Base-by-base conservation (phyloP, 1,140 invertebrate genomes). In the Drosophila ananassae region DNA sequence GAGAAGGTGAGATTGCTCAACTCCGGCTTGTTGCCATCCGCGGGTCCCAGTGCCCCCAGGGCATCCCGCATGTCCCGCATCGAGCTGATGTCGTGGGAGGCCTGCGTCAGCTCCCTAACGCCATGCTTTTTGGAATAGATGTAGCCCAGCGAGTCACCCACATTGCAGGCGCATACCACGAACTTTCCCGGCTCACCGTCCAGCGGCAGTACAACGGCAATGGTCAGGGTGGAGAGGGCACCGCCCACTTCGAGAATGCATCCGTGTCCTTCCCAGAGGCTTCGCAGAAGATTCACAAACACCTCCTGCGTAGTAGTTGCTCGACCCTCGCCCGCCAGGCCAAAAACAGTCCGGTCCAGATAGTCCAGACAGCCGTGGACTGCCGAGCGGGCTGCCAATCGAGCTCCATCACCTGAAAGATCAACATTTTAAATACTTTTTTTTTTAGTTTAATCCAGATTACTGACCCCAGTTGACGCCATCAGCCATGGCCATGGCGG, bases 31-130 rank as follows among this genome's bases (percentile, higher is more conserved):
- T 94, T 94, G 10, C 97, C 97, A 92, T 97, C 96, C 0, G 98
- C 97, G 0, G 97, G 97, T 7, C 97, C 97, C 10, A 98, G 90
- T 8, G 98, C 98, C 12, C 97, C 98, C 21, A 98, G 93, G 17
- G 97, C 97, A 92, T 98, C 97, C 21, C 97, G 93, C 95, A 98
- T 98, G 89, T 98, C 97, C 22, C 98, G 93, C 94, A 97, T 98
- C 44, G 95, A 95, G 61, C 95, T 94, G 47, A 98, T 95, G 90
- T 98, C 97, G 91, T 98, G 98, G n/a, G 97, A 98, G 46, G 96
- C 97, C 92, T 95, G 94, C 3, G 95, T 96, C 28, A 96, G 92
- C 92, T 95, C 97, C 60, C 95, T 93, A 46, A 95, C 95, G 30
- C 96, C 97, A 92, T 95, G 93, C 74, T 94, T 94, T 85, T 94